These are phyloP conservation scores for Diglossa cyanea DNA, from an alignment of 2,797 vertebrate genomes.

Conservation along the genomic window DNA sequence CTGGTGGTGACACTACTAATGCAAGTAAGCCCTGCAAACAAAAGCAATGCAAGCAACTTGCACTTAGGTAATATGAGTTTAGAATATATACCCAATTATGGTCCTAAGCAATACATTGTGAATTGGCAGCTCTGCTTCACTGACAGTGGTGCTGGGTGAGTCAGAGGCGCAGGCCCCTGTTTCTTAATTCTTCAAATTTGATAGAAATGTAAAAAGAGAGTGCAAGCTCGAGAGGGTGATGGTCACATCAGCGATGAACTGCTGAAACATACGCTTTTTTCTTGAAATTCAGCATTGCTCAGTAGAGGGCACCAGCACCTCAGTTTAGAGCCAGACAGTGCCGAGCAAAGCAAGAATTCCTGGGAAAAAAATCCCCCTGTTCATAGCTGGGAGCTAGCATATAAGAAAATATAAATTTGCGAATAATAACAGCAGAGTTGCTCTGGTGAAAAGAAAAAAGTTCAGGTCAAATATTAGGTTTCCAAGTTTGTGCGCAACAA, in stretches of 20 bases:
- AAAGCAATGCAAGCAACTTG: neutral
- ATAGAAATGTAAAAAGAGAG: neutral
- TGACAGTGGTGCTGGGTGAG: neutral
- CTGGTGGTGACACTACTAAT: neutral
- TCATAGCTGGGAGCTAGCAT: neutral
- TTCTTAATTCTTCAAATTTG: neutral
- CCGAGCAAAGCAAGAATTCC: neutral
- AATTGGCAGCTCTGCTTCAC: neutral
- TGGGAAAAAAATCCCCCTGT: neutral
- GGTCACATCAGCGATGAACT: neutral
- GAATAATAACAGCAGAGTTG: neutral
- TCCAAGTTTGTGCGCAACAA: neutral
- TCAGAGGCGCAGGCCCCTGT: neutral
- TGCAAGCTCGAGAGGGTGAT: neutral
- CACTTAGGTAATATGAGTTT: neutral
- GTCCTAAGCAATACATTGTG: neutral
- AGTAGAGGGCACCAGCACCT: slow-evolving; percentile 61
- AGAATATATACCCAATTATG: neutral
- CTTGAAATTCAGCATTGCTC: neutral
- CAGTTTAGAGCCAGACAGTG: neutral
- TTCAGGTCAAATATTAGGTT: neutral
- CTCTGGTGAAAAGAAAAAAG: neutral
- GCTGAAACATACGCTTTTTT: accelerated
- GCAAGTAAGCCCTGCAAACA: neutral
- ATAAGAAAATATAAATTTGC: neutral